Conservation (phyloP, 2,888 invertebrate species). For the Crepidodera aurea region DNA sequence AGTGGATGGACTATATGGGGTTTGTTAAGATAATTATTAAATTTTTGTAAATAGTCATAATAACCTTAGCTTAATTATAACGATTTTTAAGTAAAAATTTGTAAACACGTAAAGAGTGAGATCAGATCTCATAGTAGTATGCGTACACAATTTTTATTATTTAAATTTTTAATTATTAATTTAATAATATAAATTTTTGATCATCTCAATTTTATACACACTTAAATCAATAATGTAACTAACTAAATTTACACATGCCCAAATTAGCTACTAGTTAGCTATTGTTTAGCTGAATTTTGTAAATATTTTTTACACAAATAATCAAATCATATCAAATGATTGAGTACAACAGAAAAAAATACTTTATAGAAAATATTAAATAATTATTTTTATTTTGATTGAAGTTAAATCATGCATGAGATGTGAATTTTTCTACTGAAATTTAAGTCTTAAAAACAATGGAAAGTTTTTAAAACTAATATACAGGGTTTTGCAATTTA, state of each 20-base stretch:
- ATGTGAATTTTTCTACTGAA: background rate
- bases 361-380: constrained; percentile 9
- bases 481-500: constrained; percentile 20
- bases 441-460: constrained; percentile 10
- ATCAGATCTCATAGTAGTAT: constrained; percentile 26
- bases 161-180: constrained; percentile 1
- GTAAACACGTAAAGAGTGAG: constrained; percentile 16
- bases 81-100: constrained; percentile 7
- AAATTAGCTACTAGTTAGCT: constrained; percentile 4
- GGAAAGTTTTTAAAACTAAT: constrained; percentile 18
- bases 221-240: background rate
- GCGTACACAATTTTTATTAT: constrained; percentile 14
- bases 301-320: constrained; percentile 13
- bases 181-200: constrained; percentile 10
- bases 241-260: constrained; percentile 9
- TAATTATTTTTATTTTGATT: constrained; percentile 13
- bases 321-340: constrained; percentile 27
- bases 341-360: constrained; percentile 22
- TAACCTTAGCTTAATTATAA: constrained; percentile 24
- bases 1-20: background rate
- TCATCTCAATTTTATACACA: background rate
- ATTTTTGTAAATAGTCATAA: constrained; percentile 24
- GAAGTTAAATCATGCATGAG: background rate
- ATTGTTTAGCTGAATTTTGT: constrained; percentile 14
- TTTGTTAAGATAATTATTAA: constrained; percentile 16